Evolutionary conservation across 1,140 invertebrate genomes (phyloP), one percentile per base, ranked within the genome.

Genomic region (Anastrepha ludens): DNA sequence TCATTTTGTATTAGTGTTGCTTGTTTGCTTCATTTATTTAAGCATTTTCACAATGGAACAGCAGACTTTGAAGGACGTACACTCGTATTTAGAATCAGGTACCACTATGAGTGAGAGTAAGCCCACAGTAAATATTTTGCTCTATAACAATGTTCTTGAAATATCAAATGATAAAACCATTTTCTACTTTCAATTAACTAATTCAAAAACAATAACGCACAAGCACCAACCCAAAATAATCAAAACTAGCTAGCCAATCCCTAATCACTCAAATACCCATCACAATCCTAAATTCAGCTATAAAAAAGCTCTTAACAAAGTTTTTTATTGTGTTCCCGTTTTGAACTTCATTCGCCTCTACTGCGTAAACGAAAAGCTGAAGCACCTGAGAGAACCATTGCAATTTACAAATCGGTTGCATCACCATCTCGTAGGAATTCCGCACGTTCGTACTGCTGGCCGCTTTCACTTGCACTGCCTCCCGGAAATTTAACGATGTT

Each of bases 371-470:
- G 44, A 81, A 58, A 55, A 2, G 44, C 6, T 55, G 20, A 8
- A 55, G 74, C 74, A 81, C 74, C 47, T 81, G 44, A 55, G 47
- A 17, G 47, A 81, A 50, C 74, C n/a, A 47, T 55, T 81, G 74
- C 74, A 81, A 81, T 81, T 81, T 81, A 81, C 44, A 55, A 81
- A 81, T 81, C 74, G 74, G 20, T 81, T 81, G 74, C 47, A 55
- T 20, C 47, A 55, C 74, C n/a, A 81, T 81, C 74, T 81, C 74
- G 15, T 29, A 81, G 74, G 74, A 55, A 81, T 81, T 55, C 47
- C 17, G 13, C 20, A 20, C n/a, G 7, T n/a, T 13, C 47, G n/a
- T 55, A 11, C 20, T 81, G 47, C 47, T n/a, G 41, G 47, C 70
- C 70, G 47, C 7, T 41, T n/a, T 29, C 29, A 29, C 29, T 29